phyloP scores from a whole-genome alignment of 2,797 vertebrate genomes.

The Petrocephalus sullivani region DNA sequence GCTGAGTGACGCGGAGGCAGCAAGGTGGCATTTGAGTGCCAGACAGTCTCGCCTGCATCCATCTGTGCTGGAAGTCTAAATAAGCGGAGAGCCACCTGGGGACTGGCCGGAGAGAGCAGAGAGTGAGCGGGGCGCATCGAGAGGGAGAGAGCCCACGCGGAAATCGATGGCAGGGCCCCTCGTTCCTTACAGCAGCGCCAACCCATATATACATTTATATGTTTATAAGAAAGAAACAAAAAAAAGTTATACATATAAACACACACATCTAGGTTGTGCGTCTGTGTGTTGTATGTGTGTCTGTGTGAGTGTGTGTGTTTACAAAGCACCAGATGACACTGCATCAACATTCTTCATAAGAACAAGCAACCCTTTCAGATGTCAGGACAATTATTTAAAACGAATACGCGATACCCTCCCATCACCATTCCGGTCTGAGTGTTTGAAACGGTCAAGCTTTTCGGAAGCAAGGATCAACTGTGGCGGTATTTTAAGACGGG shows the following conservation, averaged over 20 bases:
- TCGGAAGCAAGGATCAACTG: not conserved
- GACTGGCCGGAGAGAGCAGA: slow-evolving; percentile 29
- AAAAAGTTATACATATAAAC: not conserved
- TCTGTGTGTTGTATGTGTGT: no score
- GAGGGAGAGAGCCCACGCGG: slow-evolving; percentile 21
- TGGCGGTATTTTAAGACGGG: not conserved
- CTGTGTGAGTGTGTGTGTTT: not conserved
- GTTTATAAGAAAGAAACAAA: no score
- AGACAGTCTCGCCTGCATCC: slow-evolving; percentile 32
- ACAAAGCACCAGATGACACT: not conserved
- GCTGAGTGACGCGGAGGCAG: slow-evolving; percentile 53
- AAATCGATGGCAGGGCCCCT: slow-evolving; percentile 34
- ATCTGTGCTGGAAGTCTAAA: slow-evolving; percentile 46
- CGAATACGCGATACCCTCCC: not conserved
- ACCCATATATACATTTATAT: not conserved
- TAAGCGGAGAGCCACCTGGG: slow-evolving; percentile 33
- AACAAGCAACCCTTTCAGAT: not conserved
- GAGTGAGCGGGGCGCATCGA: not conserved
- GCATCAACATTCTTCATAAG: not conserved
- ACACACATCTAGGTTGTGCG: not conserved
- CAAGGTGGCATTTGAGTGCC: slow-evolving; percentile 57
- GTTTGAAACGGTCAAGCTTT: slow-evolving; percentile 1
- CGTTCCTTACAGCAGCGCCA: not conserved
- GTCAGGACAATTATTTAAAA: not conserved
- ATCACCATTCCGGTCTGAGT: not conserved